Conservation (phyloP, 2,797 vertebrate genomes). For the Aotus griseimembra region DNA sequence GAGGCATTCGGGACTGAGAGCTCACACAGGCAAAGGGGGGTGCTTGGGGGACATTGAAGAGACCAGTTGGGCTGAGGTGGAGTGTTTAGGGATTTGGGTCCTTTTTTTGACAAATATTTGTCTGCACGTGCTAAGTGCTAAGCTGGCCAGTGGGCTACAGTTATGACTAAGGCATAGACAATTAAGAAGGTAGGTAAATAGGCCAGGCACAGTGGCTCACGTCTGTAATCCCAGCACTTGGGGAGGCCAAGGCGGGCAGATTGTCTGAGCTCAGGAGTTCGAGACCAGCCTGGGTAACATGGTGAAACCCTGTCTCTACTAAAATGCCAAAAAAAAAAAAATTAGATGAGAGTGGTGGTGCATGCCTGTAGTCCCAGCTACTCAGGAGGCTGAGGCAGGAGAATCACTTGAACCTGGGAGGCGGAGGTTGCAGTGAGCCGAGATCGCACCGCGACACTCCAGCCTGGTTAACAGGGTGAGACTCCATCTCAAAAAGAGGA, state of each 20-base stretch:
- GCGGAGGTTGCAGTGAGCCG: no score
- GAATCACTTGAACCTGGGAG: neutral
- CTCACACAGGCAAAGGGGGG: no score
- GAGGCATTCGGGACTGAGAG: neutral
- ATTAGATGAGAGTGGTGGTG: neutral
- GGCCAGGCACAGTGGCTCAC: neutral
- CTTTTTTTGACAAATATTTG: neutral
- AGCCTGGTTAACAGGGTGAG: no score
- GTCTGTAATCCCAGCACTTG: no score
- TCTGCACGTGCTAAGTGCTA: neutral
- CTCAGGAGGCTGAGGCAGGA: neutral
- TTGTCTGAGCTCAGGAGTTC: neutral
- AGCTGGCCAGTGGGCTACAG: neutral
- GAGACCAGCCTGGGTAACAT: neutral
- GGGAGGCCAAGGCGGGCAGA: no score
- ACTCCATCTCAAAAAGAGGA: no score
- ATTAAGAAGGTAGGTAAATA: no score
- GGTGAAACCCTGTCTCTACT: neutral
- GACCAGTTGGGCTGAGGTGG: neutral
- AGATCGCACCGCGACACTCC: no score
- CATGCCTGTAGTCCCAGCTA: neutral
- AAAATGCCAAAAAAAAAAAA: neutral
- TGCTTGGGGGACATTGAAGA: neutral
- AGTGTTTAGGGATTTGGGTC: neutral
- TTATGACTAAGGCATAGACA: neutral